Evolutionary conservation across 2,797 vertebrate species (phyloP).

Genomic region (Triplophysa yarkandensis): DNA sequence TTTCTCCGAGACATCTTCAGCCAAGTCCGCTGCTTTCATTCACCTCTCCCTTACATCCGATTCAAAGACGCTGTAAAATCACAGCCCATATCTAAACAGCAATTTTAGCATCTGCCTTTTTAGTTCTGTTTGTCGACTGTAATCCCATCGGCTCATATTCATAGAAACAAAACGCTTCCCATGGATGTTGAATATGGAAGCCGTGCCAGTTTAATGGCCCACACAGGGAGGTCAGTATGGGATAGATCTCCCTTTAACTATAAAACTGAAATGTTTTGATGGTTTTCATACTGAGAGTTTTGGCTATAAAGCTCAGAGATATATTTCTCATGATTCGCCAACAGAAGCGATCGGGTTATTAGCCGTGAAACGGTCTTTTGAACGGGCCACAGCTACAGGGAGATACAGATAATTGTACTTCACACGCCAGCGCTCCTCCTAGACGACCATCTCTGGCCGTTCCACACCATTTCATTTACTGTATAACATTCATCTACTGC

Average conservation of each 20-base stretch:
- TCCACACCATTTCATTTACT: not conserved
- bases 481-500: not conserved
- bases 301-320: not conserved
- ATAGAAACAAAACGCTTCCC: conserved; percentile 16
- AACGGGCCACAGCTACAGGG: not conserved
- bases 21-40: conserved; percentile 23
- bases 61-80: conserved; percentile 31
- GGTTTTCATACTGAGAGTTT: not conserved
- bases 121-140: conserved; percentile 42
- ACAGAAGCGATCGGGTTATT: not conserved
- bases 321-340: not conserved
- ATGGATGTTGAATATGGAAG: conserved; percentile 23
- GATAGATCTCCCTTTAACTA: conserved; percentile 1
- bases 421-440: not conserved
- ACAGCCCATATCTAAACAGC: conserved; percentile 45
- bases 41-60: conserved; percentile 17
- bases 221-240: conserved; percentile 27
- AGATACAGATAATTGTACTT: conserved; percentile 1
- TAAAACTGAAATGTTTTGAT: conserved; percentile 1
- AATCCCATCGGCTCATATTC: conserved; percentile 37
- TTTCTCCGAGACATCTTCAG: conserved; percentile 23
- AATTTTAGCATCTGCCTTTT: conserved; percentile 38
- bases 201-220: conserved; percentile 27
- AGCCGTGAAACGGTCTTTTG: not conserved
- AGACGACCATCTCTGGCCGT: not conserved